Evolutionary conservation across 2,888 invertebrate species (phyloP).

Genomic region (Yponomeuta malinellus): DNA sequence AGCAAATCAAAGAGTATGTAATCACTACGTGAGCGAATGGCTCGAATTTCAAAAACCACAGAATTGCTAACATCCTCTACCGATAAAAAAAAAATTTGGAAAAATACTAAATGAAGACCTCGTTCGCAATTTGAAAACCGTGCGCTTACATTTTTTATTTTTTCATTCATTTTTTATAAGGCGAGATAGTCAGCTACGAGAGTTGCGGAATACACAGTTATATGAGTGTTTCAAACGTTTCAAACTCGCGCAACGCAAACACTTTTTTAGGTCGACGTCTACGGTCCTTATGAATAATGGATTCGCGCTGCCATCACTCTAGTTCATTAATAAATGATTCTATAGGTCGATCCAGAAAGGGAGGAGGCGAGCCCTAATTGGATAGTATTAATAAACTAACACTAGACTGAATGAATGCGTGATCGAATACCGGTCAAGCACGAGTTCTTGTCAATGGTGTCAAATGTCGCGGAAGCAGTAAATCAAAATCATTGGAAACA

Average conservation of each 20-base stretch:
- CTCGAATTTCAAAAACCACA: neutral
- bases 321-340: constrained; percentile 24
- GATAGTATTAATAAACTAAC: constrained; percentile 10
- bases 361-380: constrained; percentile 1
- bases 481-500: neutral
- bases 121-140: neutral
- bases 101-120: neutral
- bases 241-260: constrained; percentile 4
- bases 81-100: too few relatives aligned
- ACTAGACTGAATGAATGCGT: neutral
- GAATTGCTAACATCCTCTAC: neutral
- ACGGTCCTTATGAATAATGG: constrained; percentile 24
- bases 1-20: neutral
- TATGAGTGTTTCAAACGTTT: constrained; percentile 5
- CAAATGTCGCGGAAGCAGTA: neutral
- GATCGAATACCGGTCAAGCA: neutral
- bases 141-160: constrained; percentile 19
- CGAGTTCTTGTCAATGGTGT: neutral
- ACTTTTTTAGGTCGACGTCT: constrained; percentile 8
- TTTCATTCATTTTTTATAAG: constrained; percentile 17
- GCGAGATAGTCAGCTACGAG: neutral
- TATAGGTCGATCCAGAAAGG: neutral
- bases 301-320: constrained; percentile 25
- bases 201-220: neutral
- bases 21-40: neutral